Evolutionary conservation across 2,888 invertebrate genomes (phyloP), one percentile per base, ranked within the genome.

Genomic region (Cyclophora albipunctata): DNA sequence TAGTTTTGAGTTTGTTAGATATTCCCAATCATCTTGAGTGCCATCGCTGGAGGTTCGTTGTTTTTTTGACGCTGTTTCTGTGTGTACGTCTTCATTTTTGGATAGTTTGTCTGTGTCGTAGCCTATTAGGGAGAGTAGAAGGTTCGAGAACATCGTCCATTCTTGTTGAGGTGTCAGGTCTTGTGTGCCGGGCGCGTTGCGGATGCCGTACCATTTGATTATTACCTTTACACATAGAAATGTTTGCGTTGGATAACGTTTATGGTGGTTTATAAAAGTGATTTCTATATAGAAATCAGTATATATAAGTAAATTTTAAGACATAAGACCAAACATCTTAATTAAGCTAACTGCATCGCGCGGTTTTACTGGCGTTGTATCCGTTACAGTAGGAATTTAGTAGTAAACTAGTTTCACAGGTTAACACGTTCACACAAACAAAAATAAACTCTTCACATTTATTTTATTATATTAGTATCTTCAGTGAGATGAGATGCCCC

Each of bases 111-210:
- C 92, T 0, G 91, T 90, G 61, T 95, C 93, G 69, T 95, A 95
- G 5, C 95, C 95, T 48, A 95, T 84, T 40, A 95, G 75, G 65
- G 93, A 89, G 57, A 87, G 80, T 1, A 91, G 71, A 33, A 90
- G 76, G 43, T 88, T 75, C 34, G 90, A 90, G 77, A 97, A 97
- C 76, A 94, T 91, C 4, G 91, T 84, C 95, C 96, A 96, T 74
- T 97, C 96, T 62, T 94, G 92, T 52, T 91, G 90, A 0, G 92
- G 90, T 5, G 93, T 93, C 34, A 95, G 90, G 69, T 96, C 93
- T 60, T 92, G 91, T 0, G 94, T 92, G 2, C 97, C 97, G 0
- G 97, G 96, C 0, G 96, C 94, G 89, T 98, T 97, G 54, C 96
- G 89, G 0, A 93, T 91, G 0, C 95, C 93, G 75, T 97, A 98